phyloP scores from a whole-genome alignment of 2,113 vertebrate species.

The Pantherophis guttatus region DNA sequence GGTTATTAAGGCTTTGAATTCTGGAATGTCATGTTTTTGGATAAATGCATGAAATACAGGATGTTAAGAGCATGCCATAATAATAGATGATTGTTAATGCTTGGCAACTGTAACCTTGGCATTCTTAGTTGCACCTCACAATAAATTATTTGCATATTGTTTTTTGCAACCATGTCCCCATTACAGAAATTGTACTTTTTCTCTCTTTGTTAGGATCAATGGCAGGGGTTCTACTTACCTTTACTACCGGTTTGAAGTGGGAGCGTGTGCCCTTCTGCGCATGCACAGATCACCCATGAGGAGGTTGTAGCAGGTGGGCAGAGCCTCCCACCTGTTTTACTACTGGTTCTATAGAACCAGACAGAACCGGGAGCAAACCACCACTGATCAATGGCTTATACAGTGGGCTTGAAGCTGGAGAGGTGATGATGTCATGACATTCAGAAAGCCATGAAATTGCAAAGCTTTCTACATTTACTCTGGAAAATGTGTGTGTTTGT shows the following conservation, averaged over 20 bases:
- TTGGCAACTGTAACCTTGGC: slow-evolving; percentile 25
- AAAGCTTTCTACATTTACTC: not conserved
- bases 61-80: slow-evolving; percentile 31
- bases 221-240: too few species aligned
- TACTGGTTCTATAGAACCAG: too few species aligned
- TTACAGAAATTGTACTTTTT: not conserved
- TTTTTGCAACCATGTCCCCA: not conserved
- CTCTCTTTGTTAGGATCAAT: not conserved
- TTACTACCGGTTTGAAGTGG: too few species aligned
- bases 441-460: not conserved
- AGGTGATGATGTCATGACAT: not conserved
- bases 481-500: too few species aligned
- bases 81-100: slow-evolving; percentile 40
- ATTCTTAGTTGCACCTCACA: not conserved
- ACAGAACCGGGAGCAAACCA: too few species aligned
- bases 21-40: slow-evolving; percentile 28
- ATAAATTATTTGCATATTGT: slow-evolving; percentile 17
- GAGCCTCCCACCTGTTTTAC: too few species aligned
- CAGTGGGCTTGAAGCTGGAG: not conserved
- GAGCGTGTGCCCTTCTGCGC: too few species aligned
- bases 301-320: too few species aligned
- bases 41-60: slow-evolving; percentile 30
- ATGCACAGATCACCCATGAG: too few species aligned
- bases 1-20: slow-evolving; percentile 38
- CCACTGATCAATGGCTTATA: not conserved